Conservation (phyloP, 2,888 invertebrate genomes). For the Yponomeuta malinellus region DNA sequence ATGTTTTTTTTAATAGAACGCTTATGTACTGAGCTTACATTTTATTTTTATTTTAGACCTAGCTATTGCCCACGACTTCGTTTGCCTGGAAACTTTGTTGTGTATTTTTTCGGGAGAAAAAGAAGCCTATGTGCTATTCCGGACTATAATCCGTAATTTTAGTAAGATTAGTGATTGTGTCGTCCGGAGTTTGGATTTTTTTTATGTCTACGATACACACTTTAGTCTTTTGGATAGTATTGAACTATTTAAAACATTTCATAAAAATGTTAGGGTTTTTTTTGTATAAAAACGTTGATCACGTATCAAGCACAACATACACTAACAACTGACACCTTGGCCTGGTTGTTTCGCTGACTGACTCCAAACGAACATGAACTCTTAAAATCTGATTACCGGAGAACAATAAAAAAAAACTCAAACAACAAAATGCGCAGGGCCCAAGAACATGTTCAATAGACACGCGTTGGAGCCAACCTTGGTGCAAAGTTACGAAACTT, state of each 20-base stretch:
- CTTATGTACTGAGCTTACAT: not conserved
- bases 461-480: constrained; percentile 16
- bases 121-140: no score
- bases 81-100: no score
- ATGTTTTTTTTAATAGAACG: not conserved
- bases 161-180: not conserved
- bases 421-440: constrained; percentile 9
- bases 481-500: constrained; percentile 19
- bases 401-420: constrained; percentile 27
- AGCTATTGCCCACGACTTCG: no score
- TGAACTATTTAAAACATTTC: no score
- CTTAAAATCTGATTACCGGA: constrained; percentile 35
- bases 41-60: not conserved
- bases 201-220: no score
- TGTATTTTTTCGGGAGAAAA: no score
- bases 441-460: constrained; percentile 17
- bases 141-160: no score
- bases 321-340: constrained; percentile 33
- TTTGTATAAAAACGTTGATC: not conserved
- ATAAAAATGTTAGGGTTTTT: not conserved
- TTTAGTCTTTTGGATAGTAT: no score
- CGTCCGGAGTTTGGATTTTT: not conserved
- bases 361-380: constrained; percentile 46
- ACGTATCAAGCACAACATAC: constrained; percentile 5
- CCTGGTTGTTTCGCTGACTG: constrained; percentile 45